Conservation (phyloP, 2,888 invertebrate genomes). For the Agriotes lineatus region DNA sequence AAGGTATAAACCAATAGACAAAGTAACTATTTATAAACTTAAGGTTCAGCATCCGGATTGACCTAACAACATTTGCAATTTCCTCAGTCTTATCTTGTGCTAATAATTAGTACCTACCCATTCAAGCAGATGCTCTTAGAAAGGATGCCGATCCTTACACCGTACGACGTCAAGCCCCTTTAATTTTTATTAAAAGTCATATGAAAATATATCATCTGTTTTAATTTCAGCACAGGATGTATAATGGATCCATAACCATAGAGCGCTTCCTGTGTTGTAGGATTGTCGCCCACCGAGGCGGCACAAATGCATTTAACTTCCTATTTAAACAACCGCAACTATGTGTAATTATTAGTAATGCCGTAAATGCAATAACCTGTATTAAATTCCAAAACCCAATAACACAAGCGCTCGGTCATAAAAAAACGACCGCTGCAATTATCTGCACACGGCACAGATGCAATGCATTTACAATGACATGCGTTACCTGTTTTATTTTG, state of each 20-base stretch:
- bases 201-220: constrained; percentile 12
- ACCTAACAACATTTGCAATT: constrained; percentile 26
- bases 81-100: constrained; percentile 19
- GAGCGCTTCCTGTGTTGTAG: constrained; percentile 34
- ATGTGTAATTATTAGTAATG: constrained; percentile 43
- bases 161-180: no score
- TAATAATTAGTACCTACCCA: constrained; percentile 18
- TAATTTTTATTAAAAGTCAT: no score
- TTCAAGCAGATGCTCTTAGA: background rate
- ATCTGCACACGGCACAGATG: background rate
- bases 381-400: background rate
- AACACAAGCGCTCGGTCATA: background rate
- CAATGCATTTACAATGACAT: constrained; percentile 3
- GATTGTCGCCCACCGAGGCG: constrained; percentile 39
- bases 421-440: background rate
- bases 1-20: no score
- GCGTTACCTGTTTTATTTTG: constrained; percentile 21
- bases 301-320: constrained; percentile 47
- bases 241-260: constrained; percentile 39
- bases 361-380: constrained; percentile 16
- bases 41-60: no score
- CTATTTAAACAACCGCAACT: constrained; percentile 43
- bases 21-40: no score
- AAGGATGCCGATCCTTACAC: background rate
- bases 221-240: constrained; percentile 38